These are phyloP conservation scores for Piezodorus guildinii DNA, from an alignment of 1,140 invertebrate genomes.

Conservation along the genomic window DNA sequence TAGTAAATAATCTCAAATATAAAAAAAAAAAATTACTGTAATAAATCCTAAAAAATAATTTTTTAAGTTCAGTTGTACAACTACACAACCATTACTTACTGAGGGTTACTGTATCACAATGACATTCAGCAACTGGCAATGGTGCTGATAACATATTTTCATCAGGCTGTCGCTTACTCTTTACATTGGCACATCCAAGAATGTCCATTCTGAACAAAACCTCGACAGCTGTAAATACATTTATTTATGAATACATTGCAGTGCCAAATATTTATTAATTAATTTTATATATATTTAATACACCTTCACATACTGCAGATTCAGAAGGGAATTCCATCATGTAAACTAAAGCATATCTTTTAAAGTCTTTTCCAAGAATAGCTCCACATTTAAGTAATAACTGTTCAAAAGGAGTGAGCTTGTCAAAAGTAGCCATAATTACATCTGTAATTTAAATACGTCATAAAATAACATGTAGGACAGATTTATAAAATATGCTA, in stretches of 20 bases:
- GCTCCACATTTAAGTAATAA: slow-evolving; percentile 46
- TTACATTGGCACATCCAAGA: slow-evolving; percentile 38
- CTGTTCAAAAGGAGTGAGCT: slow-evolving; percentile 45
- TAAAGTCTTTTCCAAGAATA: slow-evolving; percentile 44
- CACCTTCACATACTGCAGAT: slow-evolving; percentile 33
- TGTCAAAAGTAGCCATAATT: slow-evolving; percentile 46
- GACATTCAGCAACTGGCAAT: background rate
- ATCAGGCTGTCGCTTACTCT: background rate
- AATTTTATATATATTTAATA: background rate
- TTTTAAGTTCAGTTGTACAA: background rate
- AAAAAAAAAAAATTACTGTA: background rate
- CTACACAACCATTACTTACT: too few relatives aligned
- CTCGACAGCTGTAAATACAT: slow-evolving; percentile 36
- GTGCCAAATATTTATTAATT: background rate
- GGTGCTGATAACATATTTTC: background rate
- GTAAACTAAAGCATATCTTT: slow-evolving; percentile 41
- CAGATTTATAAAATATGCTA: too few relatives aligned
- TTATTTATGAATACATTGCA: background rate
- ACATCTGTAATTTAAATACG: slow-evolving; percentile 35
- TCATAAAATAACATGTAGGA: background rate
- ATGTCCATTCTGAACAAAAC: slow-evolving; percentile 46
- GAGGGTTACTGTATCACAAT: background rate
- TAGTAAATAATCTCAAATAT: background rate
- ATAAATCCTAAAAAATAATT: background rate
- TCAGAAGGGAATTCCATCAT: slow-evolving; percentile 38